Conservation (phyloP, 2,113 vertebrate genomes). For the Litocranius walleri region DNA sequence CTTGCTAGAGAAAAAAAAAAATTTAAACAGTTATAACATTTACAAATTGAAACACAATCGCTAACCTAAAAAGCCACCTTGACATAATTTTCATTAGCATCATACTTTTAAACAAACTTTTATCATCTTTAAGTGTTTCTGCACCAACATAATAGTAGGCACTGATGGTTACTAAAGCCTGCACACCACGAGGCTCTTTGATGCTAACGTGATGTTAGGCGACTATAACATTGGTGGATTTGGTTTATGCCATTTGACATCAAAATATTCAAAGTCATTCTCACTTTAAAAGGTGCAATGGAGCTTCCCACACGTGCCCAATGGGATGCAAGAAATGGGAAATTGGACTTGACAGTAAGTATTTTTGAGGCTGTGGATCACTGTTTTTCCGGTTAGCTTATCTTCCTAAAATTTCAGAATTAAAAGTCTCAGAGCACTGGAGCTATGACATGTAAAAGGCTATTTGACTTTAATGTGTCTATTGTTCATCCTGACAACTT, state of each 20-base stretch:
- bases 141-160: not conserved
- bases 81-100: conserved; percentile 68
- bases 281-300: not conserved
- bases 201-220: not conserved
- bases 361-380: conserved; percentile 43
- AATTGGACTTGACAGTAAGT: conserved; percentile 50
- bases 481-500: conserved; percentile 48
- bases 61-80: conserved; percentile 72
- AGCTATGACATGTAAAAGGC: conserved; percentile 18
- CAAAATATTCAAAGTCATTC: conserved; percentile 5
- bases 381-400: conserved; percentile 55
- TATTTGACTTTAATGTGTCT: conserved; percentile 1
- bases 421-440: conserved; percentile 30
- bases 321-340: not conserved
- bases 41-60: conserved; percentile 80
- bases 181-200: not conserved
- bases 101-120: conserved; percentile 51
- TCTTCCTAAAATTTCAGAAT: conserved; percentile 66
- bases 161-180: conserved; percentile 14
- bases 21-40: conserved; percentile 75
- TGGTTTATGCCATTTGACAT: conserved; percentile 12
- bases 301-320: not conserved
- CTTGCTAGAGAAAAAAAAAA: conserved; percentile 69
- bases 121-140: conserved; percentile 25
- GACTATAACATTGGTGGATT: not conserved